Base-by-base conservation (phyloP, 2,797 vertebrate species). In the Podarcis lilfordi region DNA sequence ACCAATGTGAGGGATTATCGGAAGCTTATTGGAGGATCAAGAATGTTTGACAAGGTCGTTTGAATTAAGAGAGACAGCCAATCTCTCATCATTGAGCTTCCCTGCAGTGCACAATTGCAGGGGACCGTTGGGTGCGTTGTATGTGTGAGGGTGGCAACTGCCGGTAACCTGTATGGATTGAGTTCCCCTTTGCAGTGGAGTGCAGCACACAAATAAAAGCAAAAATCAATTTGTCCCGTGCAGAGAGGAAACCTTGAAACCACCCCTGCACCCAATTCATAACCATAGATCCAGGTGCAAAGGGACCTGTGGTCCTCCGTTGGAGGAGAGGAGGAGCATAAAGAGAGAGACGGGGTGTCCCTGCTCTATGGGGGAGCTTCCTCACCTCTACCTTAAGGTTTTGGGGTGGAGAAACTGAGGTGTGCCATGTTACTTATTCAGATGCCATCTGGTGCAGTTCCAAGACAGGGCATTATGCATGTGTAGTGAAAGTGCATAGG, bases 261-360 rank as follows among this genome's bases (percentile, higher is more conserved):
- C 82, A 80, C 86, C 92, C 77, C 75, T 82, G 29, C 85, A 61
- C 82, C n/a, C 27, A 9, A 50, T 69, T 50, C 7, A 74, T 35
- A 50, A 6, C 59, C 32, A 59, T 43, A 27, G 74, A 8, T 2
- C 29, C 4, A 19, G 61, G 61, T 5, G 25, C 25, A 8, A 9
- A 68, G 8, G 66, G 66, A 68, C 66, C 23, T 8, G 66, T 68
- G 66, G 66, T 64, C 61, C 6, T 64, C 21, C 4, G 19, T 5
- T 3, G 27, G 27, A 69, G 27, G 66, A 27, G 64, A 68, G 25
- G 19, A 66, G 27, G 25, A 69, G 61, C 23, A 27, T 27, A n/a
- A 25, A n/a, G 66, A 69, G 27, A 69, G 27, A n/a, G 27, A 27
- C n/a, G 9, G 66, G 27, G 27, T 29, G 27, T 25, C 9, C 3